Conservation (phyloP, 2,888 invertebrate genomes). For the Stenolophus ochropezus region DNA sequence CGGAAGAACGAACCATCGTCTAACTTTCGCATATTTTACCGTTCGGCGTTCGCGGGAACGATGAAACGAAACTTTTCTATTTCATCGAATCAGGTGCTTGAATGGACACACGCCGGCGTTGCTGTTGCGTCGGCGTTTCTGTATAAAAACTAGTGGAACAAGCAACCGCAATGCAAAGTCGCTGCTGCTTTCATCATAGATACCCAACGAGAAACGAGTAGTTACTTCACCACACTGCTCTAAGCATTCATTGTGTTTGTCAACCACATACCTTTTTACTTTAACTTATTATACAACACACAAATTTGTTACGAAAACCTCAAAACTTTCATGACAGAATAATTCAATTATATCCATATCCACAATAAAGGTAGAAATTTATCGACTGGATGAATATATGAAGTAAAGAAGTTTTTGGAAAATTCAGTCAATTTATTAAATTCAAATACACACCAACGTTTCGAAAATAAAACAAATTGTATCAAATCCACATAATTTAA, state of each 20-base stretch:
- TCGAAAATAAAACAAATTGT: too few species aligned
- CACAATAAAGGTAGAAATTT: too few species aligned
- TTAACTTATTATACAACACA: not conserved
- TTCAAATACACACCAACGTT: too few species aligned
- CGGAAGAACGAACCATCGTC: constrained; percentile 35
- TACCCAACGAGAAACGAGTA: too few species aligned
- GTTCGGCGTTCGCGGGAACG: constrained; percentile 12
- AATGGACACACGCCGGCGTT: constrained; percentile 16
- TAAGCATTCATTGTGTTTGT: not conserved
- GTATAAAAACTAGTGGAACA: constrained; percentile 1
- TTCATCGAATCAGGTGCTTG: constrained; percentile 42
- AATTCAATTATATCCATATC: too few species aligned
- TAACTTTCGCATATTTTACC: constrained; percentile 45
- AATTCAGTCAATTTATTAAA: too few species aligned
- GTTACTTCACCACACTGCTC: not conserved
- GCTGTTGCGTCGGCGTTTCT: constrained; percentile 8
- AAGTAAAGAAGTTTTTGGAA: too few species aligned
- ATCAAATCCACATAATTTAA: too few species aligned
- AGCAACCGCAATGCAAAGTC: not conserved
- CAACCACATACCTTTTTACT: not conserved
- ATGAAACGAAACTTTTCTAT: constrained; percentile 26
- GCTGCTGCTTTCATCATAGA: constrained; percentile 12
- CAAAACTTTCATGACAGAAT: not conserved
- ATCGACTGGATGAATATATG: too few species aligned
- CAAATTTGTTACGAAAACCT: not conserved